Percentiles rank a stretch among this genome's conserved stretches.
Conservation (phyloP, 1,140 invertebrate species). For the Lanistes nyassanus region DNA sequence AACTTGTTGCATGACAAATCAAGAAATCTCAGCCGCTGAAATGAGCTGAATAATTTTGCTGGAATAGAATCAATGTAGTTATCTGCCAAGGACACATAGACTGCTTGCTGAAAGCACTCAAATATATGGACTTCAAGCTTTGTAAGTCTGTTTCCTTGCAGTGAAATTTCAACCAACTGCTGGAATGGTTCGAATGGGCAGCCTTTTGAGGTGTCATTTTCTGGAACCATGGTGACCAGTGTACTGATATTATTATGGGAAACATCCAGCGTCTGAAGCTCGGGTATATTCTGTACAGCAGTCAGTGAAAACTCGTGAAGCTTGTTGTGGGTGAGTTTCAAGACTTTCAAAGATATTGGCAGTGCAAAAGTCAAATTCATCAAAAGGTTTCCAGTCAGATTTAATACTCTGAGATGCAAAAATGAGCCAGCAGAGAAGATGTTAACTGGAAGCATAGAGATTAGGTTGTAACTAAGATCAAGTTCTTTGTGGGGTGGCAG, state of each 20-base stretch:
- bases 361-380: neutral
- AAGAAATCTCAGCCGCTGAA: slow-evolving; percentile 37
- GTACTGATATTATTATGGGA: slow-evolving; percentile 15
- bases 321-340: slow-evolving; percentile 32
- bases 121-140: neutral
- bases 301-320: slow-evolving; percentile 14
- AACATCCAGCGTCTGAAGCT: slow-evolving; percentile 18
- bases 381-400: slow-evolving; percentile 8
- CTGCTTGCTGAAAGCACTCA: slow-evolving; percentile 9
- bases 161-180: neutral
- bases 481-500: neutral
- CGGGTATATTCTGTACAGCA: neutral
- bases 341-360: neutral
- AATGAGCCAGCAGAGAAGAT: neutral
- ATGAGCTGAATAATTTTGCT: slow-evolving; percentile 17
- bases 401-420: neutral
- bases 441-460: slow-evolving; percentile 4
- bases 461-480: slow-evolving; percentile 15
- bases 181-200: slow-evolving; percentile 17
- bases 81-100: slow-evolving; percentile 31
- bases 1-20: slow-evolving; percentile 41
- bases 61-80: slow-evolving; percentile 30
- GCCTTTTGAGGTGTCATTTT: neutral
- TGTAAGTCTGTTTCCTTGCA: slow-evolving; percentile 11
- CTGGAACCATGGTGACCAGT: neutral